A percentile compares a stretch with the other conserved stretches of the same genome.
Conservation (phyloP, 2,888 invertebrate species). For the Caenorhabditis sp. region DNA sequence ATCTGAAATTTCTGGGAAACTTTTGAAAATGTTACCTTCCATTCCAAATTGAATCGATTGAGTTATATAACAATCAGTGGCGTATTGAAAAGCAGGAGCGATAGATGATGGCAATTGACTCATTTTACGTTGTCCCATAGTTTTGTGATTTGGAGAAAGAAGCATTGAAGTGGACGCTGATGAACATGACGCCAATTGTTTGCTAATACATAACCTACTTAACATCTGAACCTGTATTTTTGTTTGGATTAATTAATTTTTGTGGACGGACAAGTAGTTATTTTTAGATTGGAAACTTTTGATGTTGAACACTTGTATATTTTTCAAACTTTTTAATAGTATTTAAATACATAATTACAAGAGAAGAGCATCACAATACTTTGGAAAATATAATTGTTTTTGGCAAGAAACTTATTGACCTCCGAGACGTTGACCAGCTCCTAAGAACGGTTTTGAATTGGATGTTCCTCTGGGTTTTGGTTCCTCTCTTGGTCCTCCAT, state of each 20-base stretch:
- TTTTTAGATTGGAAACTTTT: too few species aligned
- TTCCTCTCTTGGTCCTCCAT: not conserved
- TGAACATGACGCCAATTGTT: conserved; percentile 15
- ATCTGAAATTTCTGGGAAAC: not conserved
- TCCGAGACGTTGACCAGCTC: conserved; percentile 41
- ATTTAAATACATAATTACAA: not conserved
- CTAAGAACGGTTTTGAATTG: conserved; percentile 27
- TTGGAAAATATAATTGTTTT: not conserved
- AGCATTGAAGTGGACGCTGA: conserved; percentile 20
- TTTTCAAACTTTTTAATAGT: too few species aligned
- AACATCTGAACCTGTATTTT: conserved; percentile 12
- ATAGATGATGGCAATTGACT: conserved; percentile 45
- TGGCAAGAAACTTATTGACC: conserved; percentile 14
- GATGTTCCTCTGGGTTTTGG: conserved; percentile 4
- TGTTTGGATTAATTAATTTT: too few species aligned
- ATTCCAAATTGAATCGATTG: conserved; percentile 59
- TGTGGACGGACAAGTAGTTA: too few species aligned
- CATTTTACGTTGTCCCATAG: conserved; percentile 10
- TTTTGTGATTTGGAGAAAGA: not conserved
- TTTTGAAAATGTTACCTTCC: conserved; percentile 47
- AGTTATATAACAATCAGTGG: conserved; percentile 62
- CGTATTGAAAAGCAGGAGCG: conserved; percentile 56
- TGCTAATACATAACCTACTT: conserved; percentile 20
- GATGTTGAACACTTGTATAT: too few species aligned
- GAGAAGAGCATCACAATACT: not conserved